Evolutionary conservation across 2,113 vertebrate species (phyloP).

Genomic region (Sander lucioperca): DNA sequence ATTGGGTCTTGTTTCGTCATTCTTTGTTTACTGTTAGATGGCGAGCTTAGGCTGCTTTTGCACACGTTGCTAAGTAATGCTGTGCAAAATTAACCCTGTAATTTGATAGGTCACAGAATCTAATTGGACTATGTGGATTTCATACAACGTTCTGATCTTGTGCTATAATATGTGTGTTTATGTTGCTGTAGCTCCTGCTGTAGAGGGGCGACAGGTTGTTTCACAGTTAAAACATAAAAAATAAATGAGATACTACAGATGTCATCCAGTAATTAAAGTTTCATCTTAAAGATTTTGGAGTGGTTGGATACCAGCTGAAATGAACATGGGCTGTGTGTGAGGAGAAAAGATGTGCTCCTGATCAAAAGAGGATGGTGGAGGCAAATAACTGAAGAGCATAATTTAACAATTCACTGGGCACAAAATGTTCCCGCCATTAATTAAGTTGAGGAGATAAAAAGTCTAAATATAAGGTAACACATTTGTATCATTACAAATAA

Average conservation of each 20-base stretch:
- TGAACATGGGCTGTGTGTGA: slow-evolving; percentile 1
- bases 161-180: neutral
- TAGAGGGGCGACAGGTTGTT: neutral
- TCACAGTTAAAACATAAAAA: neutral
- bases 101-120: neutral
- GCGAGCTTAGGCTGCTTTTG: neutral
- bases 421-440: neutral
- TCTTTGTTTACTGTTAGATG: neutral
- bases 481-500: slow-evolving; percentile 5
- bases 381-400: slow-evolving; percentile 1
- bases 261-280: neutral
- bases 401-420: slow-evolving; percentile 34
- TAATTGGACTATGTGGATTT: neutral
- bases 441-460: slow-evolving; percentile 38
- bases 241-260: neutral
- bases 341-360: neutral
- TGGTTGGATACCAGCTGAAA: neutral
- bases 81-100: neutral
- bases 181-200: neutral
- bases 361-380: slow-evolving; percentile 13
- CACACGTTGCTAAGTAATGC: neutral
- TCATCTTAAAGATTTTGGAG: neutral
- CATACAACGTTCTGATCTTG: neutral
- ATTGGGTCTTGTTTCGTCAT: slow-evolving; percentile 2
- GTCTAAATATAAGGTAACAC: slow-evolving; percentile 18